phyloP scores from a whole-genome alignment of 2,888 invertebrate genomes.

The Xestia c-nigrum region DNA sequence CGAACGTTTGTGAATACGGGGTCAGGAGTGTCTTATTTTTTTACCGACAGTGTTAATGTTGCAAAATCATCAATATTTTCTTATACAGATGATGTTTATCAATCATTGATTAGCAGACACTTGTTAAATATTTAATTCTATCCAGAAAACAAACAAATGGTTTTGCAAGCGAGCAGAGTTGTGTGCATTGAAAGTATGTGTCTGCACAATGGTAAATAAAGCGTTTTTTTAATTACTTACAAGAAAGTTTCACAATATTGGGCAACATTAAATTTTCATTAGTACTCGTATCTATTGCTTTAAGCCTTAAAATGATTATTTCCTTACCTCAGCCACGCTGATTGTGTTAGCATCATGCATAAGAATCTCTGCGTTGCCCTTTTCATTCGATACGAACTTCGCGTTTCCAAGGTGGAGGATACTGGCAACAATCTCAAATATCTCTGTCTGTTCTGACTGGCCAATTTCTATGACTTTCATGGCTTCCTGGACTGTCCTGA shows the following conservation, averaged over 20 bases:
- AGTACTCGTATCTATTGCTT: neutral
- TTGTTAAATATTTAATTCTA: neutral
- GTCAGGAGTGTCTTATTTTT: neutral
- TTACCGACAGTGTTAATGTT: neutral
- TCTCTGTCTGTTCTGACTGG: slow-evolving; percentile 93
- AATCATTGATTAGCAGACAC: neutral
- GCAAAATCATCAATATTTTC: neutral
- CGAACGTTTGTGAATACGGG: too few species aligned
- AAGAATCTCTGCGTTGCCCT: slow-evolving; percentile 93
- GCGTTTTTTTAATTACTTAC: too few species aligned
- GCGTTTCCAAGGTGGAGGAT: slow-evolving; percentile 96
- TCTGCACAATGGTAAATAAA: neutral
- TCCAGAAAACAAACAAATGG: neutral
- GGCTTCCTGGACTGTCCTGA: slow-evolving; percentile 93
- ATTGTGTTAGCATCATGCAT: slow-evolving; percentile 90
- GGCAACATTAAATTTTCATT: neutral
- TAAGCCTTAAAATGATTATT: neutral
- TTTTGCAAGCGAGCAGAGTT: neutral
- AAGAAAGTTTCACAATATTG: neutral
- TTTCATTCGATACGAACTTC: slow-evolving; percentile 93
- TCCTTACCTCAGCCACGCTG: slow-evolving; percentile 92
- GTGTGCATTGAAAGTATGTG: neutral
- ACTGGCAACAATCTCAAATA: slow-evolving; percentile 95
- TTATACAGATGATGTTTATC: neutral
- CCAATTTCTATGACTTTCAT: slow-evolving; percentile 95